Evolutionary conservation across 1,140 invertebrate species (phyloP), one percentile per base, ranked within the genome.

Genomic region (Helicoverpa zea): DNA sequence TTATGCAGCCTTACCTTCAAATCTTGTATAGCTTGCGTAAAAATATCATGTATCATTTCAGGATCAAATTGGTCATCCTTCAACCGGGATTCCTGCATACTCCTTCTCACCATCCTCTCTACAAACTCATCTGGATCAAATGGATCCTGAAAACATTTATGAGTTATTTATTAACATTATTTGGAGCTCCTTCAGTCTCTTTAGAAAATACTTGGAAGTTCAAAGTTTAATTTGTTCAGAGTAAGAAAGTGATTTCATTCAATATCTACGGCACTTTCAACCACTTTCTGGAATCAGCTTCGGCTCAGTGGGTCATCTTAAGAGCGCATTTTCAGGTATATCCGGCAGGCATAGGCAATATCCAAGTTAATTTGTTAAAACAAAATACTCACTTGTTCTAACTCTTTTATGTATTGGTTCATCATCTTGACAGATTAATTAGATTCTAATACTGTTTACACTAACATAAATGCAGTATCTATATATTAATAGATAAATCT

Each of bases 81-180:
- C 74, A 96, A 95, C 18, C 96, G 96, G 49, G 96, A 96, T 88
- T 98, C 98, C 82, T 97, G 97, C 85, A 98, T 98, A 52, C 98
- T 98, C 89, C 98, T 96, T 97, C 99, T 99, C 79, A 99, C 99
- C 84, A 99, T 95, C 79, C 98, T 96, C 94, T 99, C 99, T 1
- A 99, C 98, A 96, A 99, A 99, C 89, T 99, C 99, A 94, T 98
- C 98, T 29, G 98, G 97, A 96, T 99, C 98, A 95, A 99, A 99
- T 0, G 98, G 98, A 91, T 99, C 98, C 98, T 98, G 84, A 81
- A 92, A 84, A 77, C 23, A 23, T 2, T 77, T 12, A 59, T 58
- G 74, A 58, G 23, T 61, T 30, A 63, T 68, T 68, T 63, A 59
- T n/a, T 12, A 35, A 49, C 1, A 7, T 51, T 29, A 61, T 7